These are phyloP conservation scores for Gouania willdenowi DNA, from an alignment of 2,797 vertebrate genomes.

Conservation along the genomic window DNA sequence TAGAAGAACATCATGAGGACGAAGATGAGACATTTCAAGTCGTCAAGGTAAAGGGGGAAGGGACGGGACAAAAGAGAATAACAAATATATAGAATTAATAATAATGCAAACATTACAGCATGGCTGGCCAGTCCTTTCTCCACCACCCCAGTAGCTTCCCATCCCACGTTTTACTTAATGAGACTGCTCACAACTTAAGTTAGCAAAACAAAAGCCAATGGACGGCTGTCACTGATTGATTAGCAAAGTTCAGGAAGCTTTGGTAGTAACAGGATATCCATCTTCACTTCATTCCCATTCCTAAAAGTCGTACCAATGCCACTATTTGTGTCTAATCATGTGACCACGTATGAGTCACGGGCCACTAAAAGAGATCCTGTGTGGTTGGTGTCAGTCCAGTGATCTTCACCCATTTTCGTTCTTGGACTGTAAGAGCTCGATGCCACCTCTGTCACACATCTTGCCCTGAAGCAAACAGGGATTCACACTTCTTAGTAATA, in stretches of 20 bases:
- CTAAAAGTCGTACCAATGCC: constrained; percentile 84
- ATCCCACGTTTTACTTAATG: constrained; percentile 44
- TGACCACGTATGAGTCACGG: constrained; percentile 88
- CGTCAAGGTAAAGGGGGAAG: constrained; percentile 85
- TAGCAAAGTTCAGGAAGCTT: constrained; percentile 67
- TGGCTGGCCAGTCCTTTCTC: constrained; percentile 60
- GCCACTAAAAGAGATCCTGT: constrained; percentile 97
- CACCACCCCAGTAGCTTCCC: constrained; percentile 64
- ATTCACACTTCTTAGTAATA: constrained; percentile 99
- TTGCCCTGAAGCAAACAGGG: constrained; percentile 99
- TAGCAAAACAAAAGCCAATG: constrained; percentile 61
- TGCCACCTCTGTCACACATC: constrained; percentile 99
- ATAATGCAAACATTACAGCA: constrained; percentile 66
- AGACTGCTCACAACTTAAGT: constrained; percentile 62
- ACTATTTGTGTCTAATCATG: constrained; percentile 92
- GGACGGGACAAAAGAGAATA: constrained; percentile 87
- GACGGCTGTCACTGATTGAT: constrained; percentile 59
- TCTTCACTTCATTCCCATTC: constrained; percentile 78
- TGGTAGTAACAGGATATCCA: constrained; percentile 68
- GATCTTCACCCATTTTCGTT: constrained; percentile 99
- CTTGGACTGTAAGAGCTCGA: constrained; percentile 99
- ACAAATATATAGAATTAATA: constrained; percentile 77
- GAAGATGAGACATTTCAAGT: constrained; percentile 98
- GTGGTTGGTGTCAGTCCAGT: constrained; percentile 94
- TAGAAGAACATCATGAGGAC: constrained; percentile 99